These are phyloP conservation scores for Amia ocellicauda DNA, from an alignment of 2,113 vertebrate genomes.

Conservation along the genomic window DNA sequence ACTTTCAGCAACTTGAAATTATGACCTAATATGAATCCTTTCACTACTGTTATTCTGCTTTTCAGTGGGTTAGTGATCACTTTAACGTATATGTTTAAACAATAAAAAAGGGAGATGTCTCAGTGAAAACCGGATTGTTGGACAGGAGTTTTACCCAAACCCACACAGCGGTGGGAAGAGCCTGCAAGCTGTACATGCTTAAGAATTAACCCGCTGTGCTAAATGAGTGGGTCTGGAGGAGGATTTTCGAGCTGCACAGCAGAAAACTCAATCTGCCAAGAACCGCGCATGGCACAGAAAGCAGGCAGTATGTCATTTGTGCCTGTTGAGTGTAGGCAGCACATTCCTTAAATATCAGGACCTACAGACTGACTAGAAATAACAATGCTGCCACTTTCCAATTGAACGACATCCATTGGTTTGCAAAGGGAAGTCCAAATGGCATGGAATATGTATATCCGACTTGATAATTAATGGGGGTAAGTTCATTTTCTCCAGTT, in stretches of 20 bases:
- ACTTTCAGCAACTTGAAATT: no score
- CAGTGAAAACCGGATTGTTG: not conserved
- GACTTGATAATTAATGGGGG: not conserved
- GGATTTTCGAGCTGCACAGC: slow-evolving; percentile 1
- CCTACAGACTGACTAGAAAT: slow-evolving; percentile 1
- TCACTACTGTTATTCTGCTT: no score
- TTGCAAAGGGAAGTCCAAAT: not conserved
- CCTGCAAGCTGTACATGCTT: slow-evolving; percentile 6
- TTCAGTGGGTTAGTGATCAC: no score
- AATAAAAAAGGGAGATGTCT: no score
- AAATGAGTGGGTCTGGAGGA: slow-evolving; percentile 13
- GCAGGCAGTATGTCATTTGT: slow-evolving; percentile 9
- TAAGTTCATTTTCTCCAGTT: not conserved
- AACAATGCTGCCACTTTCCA: not conserved
- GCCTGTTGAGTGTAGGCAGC: not conserved
- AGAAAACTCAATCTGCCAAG: slow-evolving; percentile 3
- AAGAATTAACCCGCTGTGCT: slow-evolving; percentile 14
- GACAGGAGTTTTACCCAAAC: not conserved
- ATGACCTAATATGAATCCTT: no score
- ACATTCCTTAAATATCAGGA: slow-evolving; percentile 14
- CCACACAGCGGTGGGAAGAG: slow-evolving; percentile 1
- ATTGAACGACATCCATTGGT: not conserved
- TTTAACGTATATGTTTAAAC: no score
- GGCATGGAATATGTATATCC: not conserved
- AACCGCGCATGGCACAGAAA: not conserved